These are phyloP conservation scores for Bemisia tabaci DNA, from an alignment of 1,140 invertebrate genomes.

Conservation along the genomic window DNA sequence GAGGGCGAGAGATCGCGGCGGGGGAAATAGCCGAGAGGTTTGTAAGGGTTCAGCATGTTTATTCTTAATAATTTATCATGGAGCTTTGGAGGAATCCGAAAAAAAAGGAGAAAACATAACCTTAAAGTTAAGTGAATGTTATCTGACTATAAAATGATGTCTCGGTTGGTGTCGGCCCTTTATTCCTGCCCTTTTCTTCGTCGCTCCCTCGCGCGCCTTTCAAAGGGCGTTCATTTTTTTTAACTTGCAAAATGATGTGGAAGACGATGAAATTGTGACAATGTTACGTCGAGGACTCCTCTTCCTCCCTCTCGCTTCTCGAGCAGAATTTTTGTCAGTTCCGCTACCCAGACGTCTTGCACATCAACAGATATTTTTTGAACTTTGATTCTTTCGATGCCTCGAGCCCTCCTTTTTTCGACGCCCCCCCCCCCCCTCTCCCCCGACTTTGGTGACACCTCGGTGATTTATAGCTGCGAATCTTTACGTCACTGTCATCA, in stretches of 20 bases:
- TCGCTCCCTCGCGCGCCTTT: not conserved
- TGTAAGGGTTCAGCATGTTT: not conserved
- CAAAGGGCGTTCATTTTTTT: conserved; percentile 1
- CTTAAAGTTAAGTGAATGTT: not conserved
- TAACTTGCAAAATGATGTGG: not conserved
- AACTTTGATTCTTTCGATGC: not conserved
- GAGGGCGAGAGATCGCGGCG: not conserved
- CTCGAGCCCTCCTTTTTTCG: not conserved
- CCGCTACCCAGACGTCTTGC: not conserved
- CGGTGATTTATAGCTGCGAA: not conserved
- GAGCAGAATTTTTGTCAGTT: not conserved
- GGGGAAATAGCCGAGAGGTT: not conserved
- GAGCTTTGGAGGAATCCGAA: not conserved
- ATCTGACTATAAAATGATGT: not conserved
- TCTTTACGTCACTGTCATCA: not conserved
- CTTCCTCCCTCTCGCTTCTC: conserved; percentile 1
- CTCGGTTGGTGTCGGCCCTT: not conserved
- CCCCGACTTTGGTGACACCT: not conserved
- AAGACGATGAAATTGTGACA: not conserved
- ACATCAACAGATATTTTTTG: not conserved
- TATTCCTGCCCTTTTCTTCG: not conserved
- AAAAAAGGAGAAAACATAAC: not conserved
- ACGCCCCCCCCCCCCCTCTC: conserved; percentile 3
- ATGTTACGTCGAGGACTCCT: conserved; percentile 1
- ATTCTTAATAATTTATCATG: not conserved